Conservation (phyloP, 2,113 vertebrate genomes). For the Hemiprocne comata region DNA sequence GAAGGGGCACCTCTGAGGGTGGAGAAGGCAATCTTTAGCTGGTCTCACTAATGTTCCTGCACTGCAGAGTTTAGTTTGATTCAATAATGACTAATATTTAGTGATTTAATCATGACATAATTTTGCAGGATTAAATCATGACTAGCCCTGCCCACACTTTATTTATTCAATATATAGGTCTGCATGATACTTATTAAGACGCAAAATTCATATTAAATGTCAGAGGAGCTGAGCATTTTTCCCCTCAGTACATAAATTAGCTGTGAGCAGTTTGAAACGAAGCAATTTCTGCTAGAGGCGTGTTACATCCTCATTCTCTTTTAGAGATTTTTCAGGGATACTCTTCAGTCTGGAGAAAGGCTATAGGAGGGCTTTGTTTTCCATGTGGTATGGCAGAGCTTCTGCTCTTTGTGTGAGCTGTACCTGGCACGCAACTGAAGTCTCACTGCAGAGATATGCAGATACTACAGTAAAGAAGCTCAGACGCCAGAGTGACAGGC, state of each 20-base stretch:
- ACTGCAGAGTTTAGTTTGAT: background rate
- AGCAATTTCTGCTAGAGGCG: background rate
- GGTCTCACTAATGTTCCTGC: background rate
- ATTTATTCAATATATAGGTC: conserved; percentile 4
- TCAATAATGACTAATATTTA: background rate
- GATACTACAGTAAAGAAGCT: background rate
- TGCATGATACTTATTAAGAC: background rate
- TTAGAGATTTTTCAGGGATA: background rate
- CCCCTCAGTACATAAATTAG: background rate
- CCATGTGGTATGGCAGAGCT: background rate
- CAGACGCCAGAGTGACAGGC: background rate
- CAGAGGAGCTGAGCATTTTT: background rate
- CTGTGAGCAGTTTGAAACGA: background rate
- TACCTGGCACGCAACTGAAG: background rate
- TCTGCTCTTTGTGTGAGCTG: background rate
- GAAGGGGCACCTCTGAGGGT: background rate
- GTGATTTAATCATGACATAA: background rate
- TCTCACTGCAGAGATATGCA: conserved; percentile 61
- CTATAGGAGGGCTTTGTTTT: background rate
- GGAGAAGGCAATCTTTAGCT: background rate
- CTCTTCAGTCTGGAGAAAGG: background rate
- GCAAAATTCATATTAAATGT: background rate
- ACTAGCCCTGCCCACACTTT: background rate
- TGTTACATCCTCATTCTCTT: background rate
- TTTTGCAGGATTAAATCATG: conserved; percentile 29